phyloP scores from a whole-genome alignment of 2,888 invertebrate genomes.

The Galerucella calmariensis region DNA sequence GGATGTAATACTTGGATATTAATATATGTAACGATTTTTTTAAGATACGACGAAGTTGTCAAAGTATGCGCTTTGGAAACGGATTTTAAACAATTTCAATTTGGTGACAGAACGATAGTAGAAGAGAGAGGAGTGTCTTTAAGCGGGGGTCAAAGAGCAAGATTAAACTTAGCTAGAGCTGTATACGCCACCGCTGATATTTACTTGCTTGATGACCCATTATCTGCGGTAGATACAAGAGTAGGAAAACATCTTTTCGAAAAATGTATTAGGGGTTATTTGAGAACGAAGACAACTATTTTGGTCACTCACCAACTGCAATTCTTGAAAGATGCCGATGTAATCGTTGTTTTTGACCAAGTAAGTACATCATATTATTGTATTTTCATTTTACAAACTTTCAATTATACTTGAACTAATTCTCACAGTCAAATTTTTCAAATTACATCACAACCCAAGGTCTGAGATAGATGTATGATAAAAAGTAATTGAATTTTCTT shows the following conservation, averaged over 20 bases:
- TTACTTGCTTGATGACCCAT: conserved; percentile 83
- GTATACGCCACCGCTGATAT: conserved; percentile 82
- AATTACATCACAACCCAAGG: no score
- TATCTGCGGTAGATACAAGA: conserved; percentile 82
- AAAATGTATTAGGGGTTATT: conserved; percentile 73
- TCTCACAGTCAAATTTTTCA: no score
- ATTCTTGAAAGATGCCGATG: conserved; percentile 75
- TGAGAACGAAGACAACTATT: conserved; percentile 74
- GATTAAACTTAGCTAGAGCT: conserved; percentile 81
- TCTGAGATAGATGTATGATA: no score
- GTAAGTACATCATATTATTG: conserved; percentile 56
- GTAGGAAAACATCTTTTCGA: conserved; percentile 81
- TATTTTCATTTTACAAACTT: no score
- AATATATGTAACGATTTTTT: conserved; percentile 14
- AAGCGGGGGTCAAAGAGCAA: conserved; percentile 85
- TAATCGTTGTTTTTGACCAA: conserved; percentile 74
- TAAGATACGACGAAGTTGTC: conserved; percentile 64
- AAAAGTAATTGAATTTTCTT: no score
- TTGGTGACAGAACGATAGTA: conserved; percentile 79
- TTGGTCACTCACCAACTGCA: conserved; percentile 91
- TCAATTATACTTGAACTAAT: no score
- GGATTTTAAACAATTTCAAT: conserved; percentile 78
- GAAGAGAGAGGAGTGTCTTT: conserved; percentile 84
- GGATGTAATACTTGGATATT: neutral
- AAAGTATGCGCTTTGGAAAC: conserved; percentile 73